These are phyloP conservation scores for Hepsetus odoe DNA, from an alignment of 2,113 vertebrate species.

Conservation along the genomic window DNA sequence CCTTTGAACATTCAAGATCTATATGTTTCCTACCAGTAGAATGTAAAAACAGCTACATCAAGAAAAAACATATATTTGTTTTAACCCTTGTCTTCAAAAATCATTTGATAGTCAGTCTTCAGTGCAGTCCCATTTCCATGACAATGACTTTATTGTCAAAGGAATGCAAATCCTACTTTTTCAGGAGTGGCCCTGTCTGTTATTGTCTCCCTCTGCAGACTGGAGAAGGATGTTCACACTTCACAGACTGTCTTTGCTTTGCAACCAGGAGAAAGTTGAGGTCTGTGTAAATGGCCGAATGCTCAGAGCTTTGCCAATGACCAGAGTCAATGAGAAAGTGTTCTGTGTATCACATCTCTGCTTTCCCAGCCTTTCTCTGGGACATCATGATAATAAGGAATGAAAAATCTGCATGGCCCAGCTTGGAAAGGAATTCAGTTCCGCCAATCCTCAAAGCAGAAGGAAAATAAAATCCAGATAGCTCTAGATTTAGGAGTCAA, in stretches of 20 bases:
- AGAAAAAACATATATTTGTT: too few relatives aligned
- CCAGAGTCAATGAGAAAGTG: constrained; percentile 65
- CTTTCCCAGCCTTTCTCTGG: constrained; percentile 49
- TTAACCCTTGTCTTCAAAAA: constrained; percentile 5
- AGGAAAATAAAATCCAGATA: constrained; percentile 14
- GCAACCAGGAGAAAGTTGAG: constrained; percentile 14
- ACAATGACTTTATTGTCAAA: background rate
- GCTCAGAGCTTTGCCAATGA: constrained; percentile 26
- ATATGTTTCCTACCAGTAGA: constrained; percentile 1
- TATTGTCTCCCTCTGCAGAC: background rate
- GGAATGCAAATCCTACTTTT: constrained; percentile 16
- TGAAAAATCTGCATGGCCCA: background rate
- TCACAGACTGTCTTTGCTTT: background rate
- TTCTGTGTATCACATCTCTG: constrained; percentile 61
- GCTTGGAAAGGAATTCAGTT: background rate
- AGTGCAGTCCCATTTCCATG: constrained; percentile 27
- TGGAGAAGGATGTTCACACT: too few relatives aligned
- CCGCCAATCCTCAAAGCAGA: background rate
- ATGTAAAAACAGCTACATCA: background rate
- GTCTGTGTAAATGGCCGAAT: constrained; percentile 57
- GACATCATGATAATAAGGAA: background rate
- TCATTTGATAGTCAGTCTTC: background rate
- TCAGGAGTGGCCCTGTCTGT: background rate
- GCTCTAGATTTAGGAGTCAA: constrained; percentile 8
- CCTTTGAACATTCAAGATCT: constrained; percentile 5